Evolutionary conservation across 2,113 vertebrate species (phyloP).

Genomic region (Labeo rohita): DNA sequence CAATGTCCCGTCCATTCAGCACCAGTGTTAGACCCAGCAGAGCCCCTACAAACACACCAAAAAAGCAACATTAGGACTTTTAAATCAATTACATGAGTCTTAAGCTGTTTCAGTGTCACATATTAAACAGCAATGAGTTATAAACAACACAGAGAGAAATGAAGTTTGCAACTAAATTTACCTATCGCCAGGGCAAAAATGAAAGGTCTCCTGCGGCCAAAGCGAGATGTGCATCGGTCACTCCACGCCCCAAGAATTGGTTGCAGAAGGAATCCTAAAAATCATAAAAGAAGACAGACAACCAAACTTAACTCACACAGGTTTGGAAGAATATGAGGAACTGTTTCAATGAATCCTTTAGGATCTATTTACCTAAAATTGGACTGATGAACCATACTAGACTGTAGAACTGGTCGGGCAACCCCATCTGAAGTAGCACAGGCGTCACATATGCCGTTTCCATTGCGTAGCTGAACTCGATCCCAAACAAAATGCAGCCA

Average conservation of each 20-base stretch:
- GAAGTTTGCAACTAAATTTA: slow-evolving; percentile 57
- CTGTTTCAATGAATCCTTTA: too few species aligned
- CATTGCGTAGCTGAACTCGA: slow-evolving; percentile 99
- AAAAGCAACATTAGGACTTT: background rate
- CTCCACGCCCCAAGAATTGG: slow-evolving; percentile 96
- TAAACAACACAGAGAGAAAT: background rate
- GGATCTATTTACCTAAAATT: slow-evolving; percentile 82
- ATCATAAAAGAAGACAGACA: slow-evolving; percentile 52
- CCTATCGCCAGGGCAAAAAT: slow-evolving; percentile 95
- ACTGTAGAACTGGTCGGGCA: slow-evolving; percentile 95
- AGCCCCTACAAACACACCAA: slow-evolving; percentile 75
- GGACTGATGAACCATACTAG: slow-evolving; percentile 99
- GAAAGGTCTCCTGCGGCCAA: slow-evolving; percentile 93
- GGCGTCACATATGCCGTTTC: slow-evolving; percentile 98
- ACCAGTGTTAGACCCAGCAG: slow-evolving; percentile 88
- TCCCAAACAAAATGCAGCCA: slow-evolving; percentile 92
- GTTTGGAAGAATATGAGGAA: too few species aligned
- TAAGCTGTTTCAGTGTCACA: too few species aligned
- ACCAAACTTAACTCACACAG: background rate
- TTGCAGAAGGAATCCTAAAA: slow-evolving; percentile 90
- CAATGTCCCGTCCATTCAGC: slow-evolving; percentile 93
- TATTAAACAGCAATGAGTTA: too few species aligned
- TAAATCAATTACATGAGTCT: background rate
- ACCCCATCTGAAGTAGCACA: slow-evolving; percentile 93
- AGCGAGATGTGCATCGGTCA: slow-evolving; percentile 92